Evolutionary conservation across 1,140 invertebrate genomes (phyloP).

Genomic region (Harlomillsia oculata): DNA sequence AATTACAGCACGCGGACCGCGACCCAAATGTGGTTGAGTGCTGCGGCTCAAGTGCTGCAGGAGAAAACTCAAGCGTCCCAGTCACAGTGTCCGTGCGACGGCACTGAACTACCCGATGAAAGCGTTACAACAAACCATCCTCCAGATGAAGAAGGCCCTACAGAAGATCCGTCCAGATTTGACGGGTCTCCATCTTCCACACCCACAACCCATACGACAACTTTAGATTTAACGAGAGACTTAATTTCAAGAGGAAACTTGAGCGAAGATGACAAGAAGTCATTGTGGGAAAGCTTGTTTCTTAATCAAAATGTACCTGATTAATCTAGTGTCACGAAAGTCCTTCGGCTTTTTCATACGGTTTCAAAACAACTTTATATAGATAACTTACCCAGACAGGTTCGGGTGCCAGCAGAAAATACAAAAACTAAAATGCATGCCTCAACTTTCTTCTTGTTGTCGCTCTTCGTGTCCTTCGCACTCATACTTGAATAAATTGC

Average conservation of each 20-base stretch:
- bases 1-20: slow-evolving; percentile 18
- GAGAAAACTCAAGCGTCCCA: background rate
- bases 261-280: slow-evolving; percentile 26
- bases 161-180: background rate
- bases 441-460: too few relatives aligned
- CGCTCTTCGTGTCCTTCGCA: too few relatives aligned
- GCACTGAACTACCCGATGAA: background rate
- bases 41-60: background rate
- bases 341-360: too few relatives aligned
- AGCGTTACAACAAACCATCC: background rate
- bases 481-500: too few relatives aligned
- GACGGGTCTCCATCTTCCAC: background rate
- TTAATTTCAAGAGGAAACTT: background rate
- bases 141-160: background rate
- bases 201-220: background rate
- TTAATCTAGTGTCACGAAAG: too few relatives aligned
- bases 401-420: too few relatives aligned
- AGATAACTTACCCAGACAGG: too few relatives aligned
- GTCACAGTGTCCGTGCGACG: background rate
- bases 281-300: slow-evolving; percentile 27
- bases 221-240: background rate
- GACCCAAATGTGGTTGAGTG: slow-evolving; percentile 12
- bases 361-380: too few relatives aligned
- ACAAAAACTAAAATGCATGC: too few relatives aligned
- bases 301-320: slow-evolving; percentile 8